A percentile compares a stretch with the other conserved stretches of the same genome.
These are phyloP conservation scores for Drymodes brunneopygia DNA, from an alignment of 2,113 vertebrate genomes.

Conservation along the genomic window DNA sequence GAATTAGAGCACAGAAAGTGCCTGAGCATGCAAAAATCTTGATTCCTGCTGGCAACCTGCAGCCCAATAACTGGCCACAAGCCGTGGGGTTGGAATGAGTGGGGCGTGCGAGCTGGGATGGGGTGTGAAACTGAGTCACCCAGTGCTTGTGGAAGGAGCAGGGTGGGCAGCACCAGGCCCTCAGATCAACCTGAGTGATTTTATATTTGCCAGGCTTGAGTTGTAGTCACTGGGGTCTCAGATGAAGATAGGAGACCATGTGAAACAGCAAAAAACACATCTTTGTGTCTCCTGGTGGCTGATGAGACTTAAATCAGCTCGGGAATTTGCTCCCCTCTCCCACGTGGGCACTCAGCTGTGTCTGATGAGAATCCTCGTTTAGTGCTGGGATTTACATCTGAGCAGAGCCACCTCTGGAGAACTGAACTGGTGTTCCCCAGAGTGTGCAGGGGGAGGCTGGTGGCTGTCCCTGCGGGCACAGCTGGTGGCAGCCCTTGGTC, in stretches of 20 bases:
- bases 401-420: neutral
- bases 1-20: neutral
- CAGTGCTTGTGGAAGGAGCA: neutral
- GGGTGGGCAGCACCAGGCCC: neutral
- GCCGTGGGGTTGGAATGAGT: accelerated
- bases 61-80: neutral
- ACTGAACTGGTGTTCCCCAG: accelerated
- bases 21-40: neutral
- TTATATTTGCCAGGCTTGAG: neutral
- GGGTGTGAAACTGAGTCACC: neutral
- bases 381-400: neutral
- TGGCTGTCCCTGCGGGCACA: accelerated
- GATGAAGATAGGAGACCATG: accelerated
- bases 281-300: neutral
- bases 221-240: accelerated
- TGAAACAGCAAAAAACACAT: accelerated
- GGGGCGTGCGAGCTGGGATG: neutral
- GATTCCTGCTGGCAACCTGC: neutral
- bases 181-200: neutral
- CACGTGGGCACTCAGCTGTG: accelerated
- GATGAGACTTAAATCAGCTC: neutral
- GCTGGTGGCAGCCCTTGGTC: neutral
- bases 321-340: neutral
- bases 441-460: neutral
- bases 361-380: neutral